phyloP scores from a whole-genome alignment of 2,797 vertebrate genomes.

The Neopelma chrysocephalum region DNA sequence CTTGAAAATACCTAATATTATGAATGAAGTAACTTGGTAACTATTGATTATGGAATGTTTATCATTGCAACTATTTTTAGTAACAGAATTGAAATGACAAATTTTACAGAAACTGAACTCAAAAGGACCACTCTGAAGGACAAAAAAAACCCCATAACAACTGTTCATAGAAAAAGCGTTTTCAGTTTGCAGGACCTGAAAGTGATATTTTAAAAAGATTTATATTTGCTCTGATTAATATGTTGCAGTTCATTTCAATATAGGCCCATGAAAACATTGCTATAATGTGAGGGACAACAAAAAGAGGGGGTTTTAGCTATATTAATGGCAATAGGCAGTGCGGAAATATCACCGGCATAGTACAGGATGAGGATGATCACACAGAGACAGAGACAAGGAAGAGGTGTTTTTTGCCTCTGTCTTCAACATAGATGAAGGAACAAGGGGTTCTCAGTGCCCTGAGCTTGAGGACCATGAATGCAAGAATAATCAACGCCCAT shows the following conservation, averaged over 20 bases:
- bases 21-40: neutral
- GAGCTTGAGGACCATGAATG: neutral
- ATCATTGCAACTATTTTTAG: neutral
- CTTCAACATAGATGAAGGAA: neutral
- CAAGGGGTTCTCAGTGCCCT: neutral
- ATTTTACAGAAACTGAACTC: neutral
- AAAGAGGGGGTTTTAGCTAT: neutral
- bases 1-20: neutral
- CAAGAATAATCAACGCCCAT: neutral
- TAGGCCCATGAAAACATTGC: neutral
- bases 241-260: neutral
- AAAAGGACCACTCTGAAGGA: neutral
- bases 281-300: neutral
- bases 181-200: neutral
- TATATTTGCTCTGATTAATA: neutral
- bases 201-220: neutral
- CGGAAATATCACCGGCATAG: neutral
- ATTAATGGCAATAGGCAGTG: neutral
- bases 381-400: neutral
- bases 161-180: neutral
- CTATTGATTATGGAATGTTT: neutral
- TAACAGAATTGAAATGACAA: neutral
- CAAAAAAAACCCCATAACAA: neutral
- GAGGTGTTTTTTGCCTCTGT: neutral
- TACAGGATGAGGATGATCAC: neutral